phyloP scores from a whole-genome alignment of 2,888 invertebrate genomes.

The Melieria picta region DNA sequence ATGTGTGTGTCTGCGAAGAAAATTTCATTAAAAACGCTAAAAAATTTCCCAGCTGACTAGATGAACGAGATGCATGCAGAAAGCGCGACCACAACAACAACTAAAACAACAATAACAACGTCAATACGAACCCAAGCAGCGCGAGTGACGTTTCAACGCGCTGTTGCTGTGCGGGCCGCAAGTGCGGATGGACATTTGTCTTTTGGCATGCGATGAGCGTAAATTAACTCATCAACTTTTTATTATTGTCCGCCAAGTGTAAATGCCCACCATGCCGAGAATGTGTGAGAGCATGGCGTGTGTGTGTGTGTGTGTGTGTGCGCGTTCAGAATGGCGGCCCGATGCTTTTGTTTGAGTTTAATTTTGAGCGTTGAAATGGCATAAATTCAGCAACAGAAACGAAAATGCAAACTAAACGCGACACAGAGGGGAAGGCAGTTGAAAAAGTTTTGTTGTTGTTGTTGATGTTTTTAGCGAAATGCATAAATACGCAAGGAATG shows the following conservation, averaged over 20 bases:
- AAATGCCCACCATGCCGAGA: background rate
- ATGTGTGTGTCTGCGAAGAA: background rate
- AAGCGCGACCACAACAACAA: background rate
- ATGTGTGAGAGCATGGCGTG: too few species aligned
- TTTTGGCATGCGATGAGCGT: conserved; percentile 41
- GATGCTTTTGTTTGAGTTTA: background rate
- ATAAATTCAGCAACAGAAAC: background rate
- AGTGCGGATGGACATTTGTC: background rate
- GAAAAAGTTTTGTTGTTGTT: too few species aligned
- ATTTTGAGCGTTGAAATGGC: background rate
- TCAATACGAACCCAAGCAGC: background rate
- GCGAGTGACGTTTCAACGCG: background rate
- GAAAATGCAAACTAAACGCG: background rate
- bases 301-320: conserved; percentile 1
- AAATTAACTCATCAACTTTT: conserved; percentile 42
- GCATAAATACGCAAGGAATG: too few species aligned
- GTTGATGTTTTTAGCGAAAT: too few species aligned
- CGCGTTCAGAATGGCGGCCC: background rate
- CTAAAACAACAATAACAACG: background rate
- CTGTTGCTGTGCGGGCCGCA: background rate
- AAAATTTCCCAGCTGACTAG: background rate
- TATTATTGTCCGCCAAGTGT: background rate
- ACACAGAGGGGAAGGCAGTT: too few species aligned
- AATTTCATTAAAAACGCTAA: too few species aligned
- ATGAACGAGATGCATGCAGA: background rate